A percentile compares a stretch with the other conserved stretches of the same genome.
These are phyloP conservation scores for Cyanocitta stelleri DNA, from an alignment of 2,113 vertebrate genomes.

Conservation along the genomic window DNA sequence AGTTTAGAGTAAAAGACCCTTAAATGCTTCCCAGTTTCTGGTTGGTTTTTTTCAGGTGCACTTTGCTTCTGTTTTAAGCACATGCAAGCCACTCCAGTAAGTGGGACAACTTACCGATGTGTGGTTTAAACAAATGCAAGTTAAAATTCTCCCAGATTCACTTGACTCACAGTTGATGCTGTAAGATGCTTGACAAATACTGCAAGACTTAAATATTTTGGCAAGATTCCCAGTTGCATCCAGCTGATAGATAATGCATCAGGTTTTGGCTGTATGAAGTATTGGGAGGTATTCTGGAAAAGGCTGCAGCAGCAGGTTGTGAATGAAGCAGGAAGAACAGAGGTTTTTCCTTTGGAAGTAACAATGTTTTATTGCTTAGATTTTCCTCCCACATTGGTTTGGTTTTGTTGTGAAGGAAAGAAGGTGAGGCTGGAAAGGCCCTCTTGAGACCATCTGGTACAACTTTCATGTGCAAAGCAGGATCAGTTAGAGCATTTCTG, in stretches of 20 bases:
- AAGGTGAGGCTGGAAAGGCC: background rate
- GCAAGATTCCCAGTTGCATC: background rate
- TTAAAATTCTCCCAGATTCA: background rate
- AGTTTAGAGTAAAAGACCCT: background rate
- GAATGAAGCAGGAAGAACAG: background rate
- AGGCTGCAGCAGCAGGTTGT: background rate
- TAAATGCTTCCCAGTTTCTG: background rate
- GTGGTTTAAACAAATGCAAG: background rate
- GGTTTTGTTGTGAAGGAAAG: background rate
- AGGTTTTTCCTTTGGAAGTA: background rate
- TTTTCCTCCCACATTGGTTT: background rate
- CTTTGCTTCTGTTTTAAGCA: background rate
- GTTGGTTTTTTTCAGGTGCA: background rate
- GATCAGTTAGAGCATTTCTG: background rate
- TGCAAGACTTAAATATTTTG: background rate
- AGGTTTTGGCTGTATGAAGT: background rate
- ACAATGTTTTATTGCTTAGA: background rate
- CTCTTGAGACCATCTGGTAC: background rate
- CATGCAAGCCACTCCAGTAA: rapidly evolving
- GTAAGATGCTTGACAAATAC: background rate
- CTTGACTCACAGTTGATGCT: background rate
- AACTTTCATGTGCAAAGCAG: background rate
- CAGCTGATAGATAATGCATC: background rate
- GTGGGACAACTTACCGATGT: background rate
- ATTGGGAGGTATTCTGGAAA: background rate